Base-by-base conservation (phyloP, 2,888 invertebrate species). In the Busseola fusca region DNA sequence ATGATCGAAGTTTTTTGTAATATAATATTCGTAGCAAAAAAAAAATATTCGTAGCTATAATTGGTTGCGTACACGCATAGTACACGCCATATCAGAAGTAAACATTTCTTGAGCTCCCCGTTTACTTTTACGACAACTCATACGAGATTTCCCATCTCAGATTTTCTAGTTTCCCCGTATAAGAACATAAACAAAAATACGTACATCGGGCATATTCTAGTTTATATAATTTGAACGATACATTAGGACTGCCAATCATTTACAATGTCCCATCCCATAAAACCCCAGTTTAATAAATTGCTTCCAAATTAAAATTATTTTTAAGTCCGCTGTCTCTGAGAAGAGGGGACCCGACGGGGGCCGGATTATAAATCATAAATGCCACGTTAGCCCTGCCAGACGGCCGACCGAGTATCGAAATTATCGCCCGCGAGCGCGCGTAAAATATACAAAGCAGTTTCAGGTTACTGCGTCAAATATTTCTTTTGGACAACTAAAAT, bases 291-390 rank as follows among this genome's bases (percentile, higher is more conserved):
- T 93, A 93, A 93, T 93, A 93, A 93, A 92, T 91, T 92, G 91
- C 91, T 91, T 93, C 92, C 92, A 94, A 94, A 94, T 94, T 93
- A 92, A 94, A 93, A 93, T 93, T 93, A 93, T 93, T 93, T 93
- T 91, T 87, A 90, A 92, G 91, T 81, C 89, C 88, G 91, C 92
- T 93, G 94, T 93, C 93, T 92, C 92, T 91, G 90, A 88, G 91
- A 90, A 90, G 88, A 89, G 92, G 90, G 88, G 92, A 91, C 91
- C 90, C 91, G 92, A 92, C 92, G 92, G 90, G 87, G 93, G 90
- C 93, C 90, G 91, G 94, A 93, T 94, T 94, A 94, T 95, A 95
- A 95, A 95, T 94, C 95, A 95, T 93, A 94, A 92, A 91, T 92
- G 94, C 93, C 95, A 93, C 92, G 93, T 94, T 92, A 92, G 91